Base-by-base conservation (phyloP, 2,113 vertebrate genomes). In the Tricholaema leucomelas region DNA sequence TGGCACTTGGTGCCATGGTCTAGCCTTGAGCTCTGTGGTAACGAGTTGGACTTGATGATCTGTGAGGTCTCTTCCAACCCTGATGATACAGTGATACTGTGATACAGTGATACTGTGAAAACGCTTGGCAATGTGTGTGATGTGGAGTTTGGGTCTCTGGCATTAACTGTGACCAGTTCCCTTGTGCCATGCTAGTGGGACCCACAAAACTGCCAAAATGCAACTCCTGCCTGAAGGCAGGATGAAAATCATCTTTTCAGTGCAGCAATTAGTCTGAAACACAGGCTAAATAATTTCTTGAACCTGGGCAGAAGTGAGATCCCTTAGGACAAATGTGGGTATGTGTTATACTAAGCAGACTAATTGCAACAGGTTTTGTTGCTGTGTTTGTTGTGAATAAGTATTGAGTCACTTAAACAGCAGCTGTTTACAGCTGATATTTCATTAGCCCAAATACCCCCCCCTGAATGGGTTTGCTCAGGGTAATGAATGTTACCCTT, bases 161-260 rank as follows among this genome's bases (percentile, higher is more conserved):
- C 15, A 69, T 25, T 15, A 6, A 44, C 30, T 1, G 3, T 1
- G 3, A 25, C 8, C 1, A 4, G 44, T 9, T 81, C 3, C 25
- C 5, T 59, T 1, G 0, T 71, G 46, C 15, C 1, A 0, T 24
- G 30, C 17, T 81, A 1, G 17, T 21, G 33, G 15, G 42, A 52
- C 40, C 19, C 27, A 11, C 30, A 40, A 60, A 14, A 33, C n/a
- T 79, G 40, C 18, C 73, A 81, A 84, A 81, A 54, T 3, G 8
- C 35, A 67, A 7, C 30, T 52, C 20, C 15, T 81, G 27, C 77
- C 66, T 44, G 38, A 58, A 87, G 40, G 46, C 31, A 54, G 54
- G 23, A 44, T 54, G 58, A 81, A 92, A 94, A 78, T 8, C 0
- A 5, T 24, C 31, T 30, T 63, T 59, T 54, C 16, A 76, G 40